Conservation (phyloP, 2,888 invertebrate species). For the Nemotelus nigrinus region DNA sequence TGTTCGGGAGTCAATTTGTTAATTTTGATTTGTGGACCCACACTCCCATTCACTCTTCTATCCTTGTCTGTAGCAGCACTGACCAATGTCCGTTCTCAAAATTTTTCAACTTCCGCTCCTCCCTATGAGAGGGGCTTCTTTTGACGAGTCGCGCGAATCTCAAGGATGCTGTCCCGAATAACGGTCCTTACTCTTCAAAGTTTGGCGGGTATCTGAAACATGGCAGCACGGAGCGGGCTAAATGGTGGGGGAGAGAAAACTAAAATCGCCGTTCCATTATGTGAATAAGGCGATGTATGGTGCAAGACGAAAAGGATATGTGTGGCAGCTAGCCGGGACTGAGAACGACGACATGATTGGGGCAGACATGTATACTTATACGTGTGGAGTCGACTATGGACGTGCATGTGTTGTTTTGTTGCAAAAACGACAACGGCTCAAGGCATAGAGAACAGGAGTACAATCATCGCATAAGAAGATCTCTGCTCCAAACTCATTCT, state of each 20-base stretch:
- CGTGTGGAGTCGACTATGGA: not conserved
- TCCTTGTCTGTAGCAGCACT: constrained; percentile 20
- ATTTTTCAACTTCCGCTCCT: constrained; percentile 27
- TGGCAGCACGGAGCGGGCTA: constrained; percentile 38
- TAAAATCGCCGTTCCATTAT: constrained; percentile 49
- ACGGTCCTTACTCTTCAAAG: constrained; percentile 53
- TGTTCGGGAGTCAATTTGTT: not conserved
- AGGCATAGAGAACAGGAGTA: constrained; percentile 4
- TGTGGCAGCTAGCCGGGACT: constrained; percentile 2
- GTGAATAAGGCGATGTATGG: constrained; percentile 35
- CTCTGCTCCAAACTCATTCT: constrained; percentile 6
- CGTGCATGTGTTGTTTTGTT: constrained; percentile 7
- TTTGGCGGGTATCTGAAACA: constrained; percentile 53
- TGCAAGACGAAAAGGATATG: constrained; percentile 41
- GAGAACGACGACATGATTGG: constrained; percentile 24
- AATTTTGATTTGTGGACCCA: not conserved
- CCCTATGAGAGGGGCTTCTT: constrained; percentile 7
- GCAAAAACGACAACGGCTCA: constrained; percentile 32
- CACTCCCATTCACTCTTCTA: constrained; percentile 2
- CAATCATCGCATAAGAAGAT: constrained; percentile 37
- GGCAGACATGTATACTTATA: constrained; percentile 14
- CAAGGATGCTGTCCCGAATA: constrained; percentile 26
- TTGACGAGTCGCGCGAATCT: constrained; percentile 39
- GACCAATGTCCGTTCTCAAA: constrained; percentile 36
- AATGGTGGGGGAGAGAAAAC: constrained; percentile 44